Conservation (phyloP, 1,140 invertebrate genomes). For the Diabrotica undecimpunctata region DNA sequence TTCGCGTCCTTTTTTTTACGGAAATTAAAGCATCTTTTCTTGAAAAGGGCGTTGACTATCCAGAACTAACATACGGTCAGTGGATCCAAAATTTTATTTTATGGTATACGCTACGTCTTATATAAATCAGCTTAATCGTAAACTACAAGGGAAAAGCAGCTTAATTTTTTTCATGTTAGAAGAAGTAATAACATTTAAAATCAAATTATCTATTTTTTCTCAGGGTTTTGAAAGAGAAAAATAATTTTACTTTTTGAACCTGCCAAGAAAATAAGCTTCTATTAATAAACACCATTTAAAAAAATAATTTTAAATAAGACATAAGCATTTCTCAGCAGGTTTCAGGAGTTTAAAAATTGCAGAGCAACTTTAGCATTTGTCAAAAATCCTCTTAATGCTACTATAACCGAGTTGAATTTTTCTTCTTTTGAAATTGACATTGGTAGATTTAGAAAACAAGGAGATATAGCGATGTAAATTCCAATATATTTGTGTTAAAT, state of each 20-base stretch:
- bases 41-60: neutral
- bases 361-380: too few relatives aligned
- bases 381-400: too few relatives aligned
- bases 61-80: neutral
- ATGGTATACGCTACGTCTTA: neutral
- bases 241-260: too few relatives aligned
- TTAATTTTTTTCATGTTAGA: neutral
- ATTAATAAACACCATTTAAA: neutral
- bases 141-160: neutral
- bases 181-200: neutral
- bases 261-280: too few relatives aligned
- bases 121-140: neutral
- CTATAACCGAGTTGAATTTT: too few relatives aligned
- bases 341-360: too few relatives aligned
- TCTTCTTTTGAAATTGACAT: neutral
- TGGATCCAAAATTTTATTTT: neutral
- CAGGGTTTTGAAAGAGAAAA: neutral
- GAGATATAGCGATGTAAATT: neutral
- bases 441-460: neutral
- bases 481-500: neutral
- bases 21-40: neutral
- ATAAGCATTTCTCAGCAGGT: neutral
- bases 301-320: too few relatives aligned
- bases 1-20: neutral
- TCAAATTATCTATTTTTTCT: neutral